Evolutionary conservation across 2,113 vertebrate species (phyloP).

Genomic region (Sturnus vulgaris): DNA sequence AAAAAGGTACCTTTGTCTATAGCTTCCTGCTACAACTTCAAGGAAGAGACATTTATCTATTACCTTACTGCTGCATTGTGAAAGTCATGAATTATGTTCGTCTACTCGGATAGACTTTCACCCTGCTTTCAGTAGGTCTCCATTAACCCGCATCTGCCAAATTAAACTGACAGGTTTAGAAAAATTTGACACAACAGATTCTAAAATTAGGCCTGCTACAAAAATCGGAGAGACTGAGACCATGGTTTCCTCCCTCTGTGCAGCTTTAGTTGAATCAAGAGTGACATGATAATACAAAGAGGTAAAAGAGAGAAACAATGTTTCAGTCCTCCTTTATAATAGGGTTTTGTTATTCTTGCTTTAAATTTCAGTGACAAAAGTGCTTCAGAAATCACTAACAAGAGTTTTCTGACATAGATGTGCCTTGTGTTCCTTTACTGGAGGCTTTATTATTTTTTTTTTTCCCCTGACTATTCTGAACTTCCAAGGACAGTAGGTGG

Average conservation of each 20-base stretch:
- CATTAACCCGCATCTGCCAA: constrained; percentile 57
- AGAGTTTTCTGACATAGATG: constrained; percentile 58
- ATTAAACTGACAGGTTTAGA: constrained; percentile 66
- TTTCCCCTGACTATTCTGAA: neutral
- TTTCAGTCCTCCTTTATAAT: constrained; percentile 45
- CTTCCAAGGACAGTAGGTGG: constrained; percentile 10
- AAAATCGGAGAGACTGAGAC: constrained; percentile 52
- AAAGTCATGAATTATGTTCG: constrained; percentile 26
- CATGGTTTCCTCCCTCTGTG: constrained; percentile 24
- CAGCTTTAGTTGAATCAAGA: constrained; percentile 53
- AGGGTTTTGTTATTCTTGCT: constrained; percentile 50
- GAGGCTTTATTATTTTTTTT: neutral
- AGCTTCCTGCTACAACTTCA: constrained; percentile 39
- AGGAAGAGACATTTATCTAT: constrained; percentile 38
- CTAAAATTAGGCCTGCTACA: constrained; percentile 55
- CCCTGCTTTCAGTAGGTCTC: constrained; percentile 55
- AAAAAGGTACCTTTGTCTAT: constrained; percentile 27
- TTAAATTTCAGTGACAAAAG: constrained; percentile 65
- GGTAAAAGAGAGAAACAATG: constrained; percentile 48
- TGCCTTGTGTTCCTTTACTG: constrained; percentile 24
- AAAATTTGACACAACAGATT: constrained; percentile 61
- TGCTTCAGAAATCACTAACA: constrained; percentile 63
- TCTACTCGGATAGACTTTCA: constrained; percentile 38
- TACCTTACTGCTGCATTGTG: neutral
- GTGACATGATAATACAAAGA: constrained; percentile 50